Evolutionary conservation across 2,113 vertebrate species (phyloP).

Genomic region (Spheniscus mendiculus): DNA sequence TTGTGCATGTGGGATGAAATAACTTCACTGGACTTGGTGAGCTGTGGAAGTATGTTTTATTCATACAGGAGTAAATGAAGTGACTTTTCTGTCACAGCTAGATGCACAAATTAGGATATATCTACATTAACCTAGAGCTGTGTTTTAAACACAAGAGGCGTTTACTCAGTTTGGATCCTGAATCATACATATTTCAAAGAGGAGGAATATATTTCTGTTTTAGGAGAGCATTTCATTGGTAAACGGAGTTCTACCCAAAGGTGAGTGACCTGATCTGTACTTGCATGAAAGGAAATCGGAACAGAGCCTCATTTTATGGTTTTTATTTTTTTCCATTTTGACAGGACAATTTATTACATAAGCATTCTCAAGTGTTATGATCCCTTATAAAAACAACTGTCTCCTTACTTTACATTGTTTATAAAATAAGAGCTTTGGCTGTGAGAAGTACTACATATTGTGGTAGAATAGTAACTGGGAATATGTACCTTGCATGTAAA

Average conservation of each 20-base stretch:
- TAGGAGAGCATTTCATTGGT: not conserved
- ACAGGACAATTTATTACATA: not conserved
- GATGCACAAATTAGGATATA: not conserved
- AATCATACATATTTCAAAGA: not conserved
- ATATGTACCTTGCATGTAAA: not conserved
- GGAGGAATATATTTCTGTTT: not conserved
- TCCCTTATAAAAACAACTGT: not conserved
- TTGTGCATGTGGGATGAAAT: not conserved
- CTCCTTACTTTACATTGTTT: not conserved
- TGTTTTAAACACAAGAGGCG: not conserved
- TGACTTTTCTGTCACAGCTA: not conserved
- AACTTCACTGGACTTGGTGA: not conserved
- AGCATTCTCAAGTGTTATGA: not conserved
- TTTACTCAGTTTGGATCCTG: not conserved
- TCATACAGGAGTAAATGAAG: not conserved
- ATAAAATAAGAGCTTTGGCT: not conserved
- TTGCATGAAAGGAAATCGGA: not conserved
- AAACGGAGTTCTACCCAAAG: not conserved
- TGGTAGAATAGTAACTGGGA: not conserved
- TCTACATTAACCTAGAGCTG: not conserved
- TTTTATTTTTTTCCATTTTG: not conserved
- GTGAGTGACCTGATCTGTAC: not conserved
- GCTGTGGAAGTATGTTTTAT: not conserved
- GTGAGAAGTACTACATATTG: not conserved
- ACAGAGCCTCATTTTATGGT: not conserved